Base-by-base conservation (phyloP, 2,113 vertebrate genomes). In the Amia ocellicauda region DNA sequence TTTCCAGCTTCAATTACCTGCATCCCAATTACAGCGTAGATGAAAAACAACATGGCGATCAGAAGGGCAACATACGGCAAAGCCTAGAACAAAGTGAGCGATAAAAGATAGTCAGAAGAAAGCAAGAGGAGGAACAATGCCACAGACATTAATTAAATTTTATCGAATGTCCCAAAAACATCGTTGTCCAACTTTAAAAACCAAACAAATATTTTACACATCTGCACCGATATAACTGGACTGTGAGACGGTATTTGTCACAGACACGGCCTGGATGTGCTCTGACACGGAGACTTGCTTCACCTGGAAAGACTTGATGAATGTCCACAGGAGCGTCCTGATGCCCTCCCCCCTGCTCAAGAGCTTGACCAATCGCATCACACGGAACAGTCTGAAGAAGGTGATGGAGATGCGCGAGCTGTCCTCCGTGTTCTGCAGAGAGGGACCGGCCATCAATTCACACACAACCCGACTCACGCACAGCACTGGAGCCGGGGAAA, bases 221-320 rank as follows among this genome's bases (percentile, higher is more conserved):
- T 14, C 26, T 9, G 13, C 2, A 4, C 1, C 52, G 52, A 24
- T 3, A 23, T 7, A 74, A 62, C 50, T 64, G 14, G 68, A 22
- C 60, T 31, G 14, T 5, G 47, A 16, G 50, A 4, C 19, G 16
- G 49, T n/a, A n/a, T n/a, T n/a, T n/a, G n/a, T 41, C 5, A 41
- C 13, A n/a, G n/a, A n/a, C n/a, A n/a, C n/a, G n/a, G n/a, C n/a
- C n/a, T n/a, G n/a, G n/a, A n/a, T n/a, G n/a, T n/a, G n/a, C n/a
- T n/a, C n/a, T n/a, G n/a, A n/a, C n/a, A n/a, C n/a, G 51, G 28
- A 26, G 13, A 62, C 3, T 0, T 2, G 36, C 86, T n/a, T 87
- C 71, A 98, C 97, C 94, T 99, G 97, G 81, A 99, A 99, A 62
- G 97, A 99, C 72, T 99, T 99, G 77, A 99, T 97, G 66, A 99